Base-by-base conservation (phyloP, 2,113 vertebrate genomes). In the Phoxinus phoxinus region DNA sequence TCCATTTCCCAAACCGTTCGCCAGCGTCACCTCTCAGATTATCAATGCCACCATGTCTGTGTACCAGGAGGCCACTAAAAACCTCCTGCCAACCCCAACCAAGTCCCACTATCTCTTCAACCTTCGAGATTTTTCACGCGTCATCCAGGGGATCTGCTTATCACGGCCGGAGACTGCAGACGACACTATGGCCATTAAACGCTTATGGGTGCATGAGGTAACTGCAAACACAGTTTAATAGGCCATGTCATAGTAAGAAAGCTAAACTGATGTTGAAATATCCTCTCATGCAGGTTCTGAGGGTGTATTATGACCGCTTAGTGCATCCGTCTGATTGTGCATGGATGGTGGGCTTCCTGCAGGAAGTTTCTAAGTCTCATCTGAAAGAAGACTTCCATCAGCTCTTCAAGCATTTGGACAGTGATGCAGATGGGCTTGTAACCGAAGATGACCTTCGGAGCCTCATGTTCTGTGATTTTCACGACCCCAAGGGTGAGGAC, bases 91-190 rank as follows among this genome's bases (percentile, higher is more conserved):
- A 9, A 97, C 96, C 1, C 96, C 97, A 1, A 86, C 96, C 59
- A 98, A 98, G 88, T 98, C 97, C 83, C 97, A 98, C 90, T 98
- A 98, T 84, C 89, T 98, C 85, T 98, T 98, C 93, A 98, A 97
- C 87, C 94, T 98, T 75, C 95, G 96, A 0, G 96, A 98, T 87
- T 96, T 97, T 89, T 97, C 97, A 44, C 94, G 96, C 17, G 97
- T 98, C 79, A 96, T 98, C 89, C 97, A 98, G 93, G 97, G 97
- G 6, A 91, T 97, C 88, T 98, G 97, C 78, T 88, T 98, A 76
- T 97, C 96, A 10, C 92, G 94, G 41, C 96, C 97, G n/a, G 96
- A 97, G 91, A 96, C 95, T 23, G 93, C 92, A 67, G 93, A 93
- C 73, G 94, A 94, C 61, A 87, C 91, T 72, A 91, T 90, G 63